Evolutionary conservation across 2,113 vertebrate genomes (phyloP).

Genomic region (Columba janthina): DNA sequence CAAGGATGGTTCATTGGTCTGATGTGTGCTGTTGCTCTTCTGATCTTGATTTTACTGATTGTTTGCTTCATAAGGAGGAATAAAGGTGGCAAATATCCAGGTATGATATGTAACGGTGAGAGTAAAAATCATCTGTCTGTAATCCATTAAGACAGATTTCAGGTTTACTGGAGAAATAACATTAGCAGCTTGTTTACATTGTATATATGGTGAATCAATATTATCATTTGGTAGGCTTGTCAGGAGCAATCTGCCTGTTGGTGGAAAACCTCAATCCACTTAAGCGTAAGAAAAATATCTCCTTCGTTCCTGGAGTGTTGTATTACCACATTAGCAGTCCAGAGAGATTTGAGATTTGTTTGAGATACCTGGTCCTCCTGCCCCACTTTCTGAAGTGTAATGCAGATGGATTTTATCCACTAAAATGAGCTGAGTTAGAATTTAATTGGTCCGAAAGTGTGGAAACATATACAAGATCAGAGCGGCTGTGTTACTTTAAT

Average conservation of each 20-base stretch:
- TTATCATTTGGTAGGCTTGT: not conserved
- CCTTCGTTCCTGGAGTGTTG: not conserved
- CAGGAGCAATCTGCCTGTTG: not conserved
- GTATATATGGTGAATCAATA: not conserved
- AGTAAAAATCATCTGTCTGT: not conserved
- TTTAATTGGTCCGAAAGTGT: not conserved
- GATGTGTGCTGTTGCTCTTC: conserved; percentile 97
- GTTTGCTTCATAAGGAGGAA: conserved; percentile 99
- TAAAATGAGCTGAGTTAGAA: not conserved
- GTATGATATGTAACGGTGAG: conserved; percentile 70
- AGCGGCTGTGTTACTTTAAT: not conserved
- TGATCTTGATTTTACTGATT: conserved; percentile 96
- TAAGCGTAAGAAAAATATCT: not conserved
- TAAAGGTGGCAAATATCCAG: conserved; percentile 98
- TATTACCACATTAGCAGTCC: not conserved
- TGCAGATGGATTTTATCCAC: not conserved
- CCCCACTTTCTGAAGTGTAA: not conserved
- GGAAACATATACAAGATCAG: not conserved
- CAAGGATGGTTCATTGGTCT: conserved; percentile 99
- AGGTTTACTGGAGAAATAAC: not conserved
- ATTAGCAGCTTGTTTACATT: not conserved
- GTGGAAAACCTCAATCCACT: not conserved
- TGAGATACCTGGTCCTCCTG: not conserved
- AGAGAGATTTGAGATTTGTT: not conserved
- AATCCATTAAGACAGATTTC: not conserved